Percentiles rank a stretch among this genome's conserved stretches.
Conservation (phyloP, 2,113 vertebrate genomes). For the Drymodes brunneopygia region DNA sequence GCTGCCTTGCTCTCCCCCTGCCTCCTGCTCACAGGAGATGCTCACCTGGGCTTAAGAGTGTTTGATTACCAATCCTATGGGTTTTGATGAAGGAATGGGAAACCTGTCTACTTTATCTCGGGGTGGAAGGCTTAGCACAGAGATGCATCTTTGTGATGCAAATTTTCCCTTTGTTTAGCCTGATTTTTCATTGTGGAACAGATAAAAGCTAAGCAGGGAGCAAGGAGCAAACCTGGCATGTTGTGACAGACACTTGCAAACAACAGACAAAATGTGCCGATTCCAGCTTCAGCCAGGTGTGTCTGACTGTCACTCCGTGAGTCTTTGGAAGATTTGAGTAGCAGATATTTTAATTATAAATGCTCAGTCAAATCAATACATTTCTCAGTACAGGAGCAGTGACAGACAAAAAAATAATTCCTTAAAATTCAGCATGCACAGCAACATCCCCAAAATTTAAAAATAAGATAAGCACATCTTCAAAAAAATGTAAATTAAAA, state of each 20-base stretch:
- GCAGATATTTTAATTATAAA: conserved; percentile 1
- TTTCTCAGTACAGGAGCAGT: background rate
- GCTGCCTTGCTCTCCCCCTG: background rate
- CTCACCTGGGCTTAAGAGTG: background rate
- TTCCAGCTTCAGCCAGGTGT: background rate
- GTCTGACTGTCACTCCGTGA: background rate
- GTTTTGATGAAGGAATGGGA: background rate
- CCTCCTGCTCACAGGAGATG: background rate
- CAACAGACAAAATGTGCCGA: background rate
- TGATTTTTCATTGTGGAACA: background rate
- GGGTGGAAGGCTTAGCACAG: background rate
- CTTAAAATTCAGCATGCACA: background rate
- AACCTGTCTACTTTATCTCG: background rate
- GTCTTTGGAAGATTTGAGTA: background rate
- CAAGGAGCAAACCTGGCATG: background rate
- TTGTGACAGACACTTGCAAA: conserved; percentile 11
- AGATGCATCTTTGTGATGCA: conserved; percentile 38
- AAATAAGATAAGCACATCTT: background rate
- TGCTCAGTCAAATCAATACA: background rate
- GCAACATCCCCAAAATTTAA: background rate
- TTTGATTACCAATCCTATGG: background rate
- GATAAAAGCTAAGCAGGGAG: conserved; percentile 5
- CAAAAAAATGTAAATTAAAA: background rate
- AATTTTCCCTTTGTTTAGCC: background rate
- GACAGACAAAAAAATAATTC: background rate